These are phyloP conservation scores for Pandemis corylana DNA, from an alignment of 2,888 invertebrate species.

Conservation along the genomic window DNA sequence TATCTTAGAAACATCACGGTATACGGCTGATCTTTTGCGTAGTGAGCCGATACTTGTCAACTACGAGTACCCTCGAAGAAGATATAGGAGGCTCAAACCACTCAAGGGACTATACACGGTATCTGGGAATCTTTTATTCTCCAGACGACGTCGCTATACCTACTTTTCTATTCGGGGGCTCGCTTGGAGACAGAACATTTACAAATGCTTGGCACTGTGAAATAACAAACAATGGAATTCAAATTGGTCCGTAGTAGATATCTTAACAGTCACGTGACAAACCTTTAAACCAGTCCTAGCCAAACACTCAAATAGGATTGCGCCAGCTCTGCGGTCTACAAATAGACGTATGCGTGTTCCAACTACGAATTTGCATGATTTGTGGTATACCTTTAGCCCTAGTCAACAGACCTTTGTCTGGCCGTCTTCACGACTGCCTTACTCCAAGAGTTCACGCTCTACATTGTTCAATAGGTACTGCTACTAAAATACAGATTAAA, in stretches of 20 bases:
- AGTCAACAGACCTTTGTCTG: constrained; percentile 8
- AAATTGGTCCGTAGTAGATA: constrained; percentile 14
- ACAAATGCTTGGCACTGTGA: neutral
- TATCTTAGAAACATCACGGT: constrained; percentile 13
- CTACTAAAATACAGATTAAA: neutral
- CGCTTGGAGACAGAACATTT: neutral
- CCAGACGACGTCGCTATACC: neutral
- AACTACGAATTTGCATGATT: constrained; percentile 8
- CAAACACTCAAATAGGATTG: constrained; percentile 18
- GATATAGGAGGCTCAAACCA: constrained; percentile 27
- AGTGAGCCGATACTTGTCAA: constrained; percentile 34
- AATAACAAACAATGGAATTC: constrained; percentile 5
- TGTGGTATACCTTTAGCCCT: constrained; percentile 6
- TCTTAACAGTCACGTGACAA: constrained; percentile 10
- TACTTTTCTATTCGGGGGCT: neutral
- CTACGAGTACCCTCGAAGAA: constrained; percentile 19
- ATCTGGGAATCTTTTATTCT: constrained; percentile 16
- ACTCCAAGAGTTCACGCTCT: neutral
- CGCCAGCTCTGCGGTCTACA: constrained; percentile 24
- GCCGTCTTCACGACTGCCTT: neutral
- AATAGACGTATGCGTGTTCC: neutral
- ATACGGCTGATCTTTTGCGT: constrained; percentile 12
- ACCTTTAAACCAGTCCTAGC: constrained; percentile 9
- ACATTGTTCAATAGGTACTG: neutral
- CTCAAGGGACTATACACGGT: constrained; percentile 7